phyloP scores from a whole-genome alignment of 2,888 invertebrate genomes.

The Sepioteuthis lessoniana region DNA sequence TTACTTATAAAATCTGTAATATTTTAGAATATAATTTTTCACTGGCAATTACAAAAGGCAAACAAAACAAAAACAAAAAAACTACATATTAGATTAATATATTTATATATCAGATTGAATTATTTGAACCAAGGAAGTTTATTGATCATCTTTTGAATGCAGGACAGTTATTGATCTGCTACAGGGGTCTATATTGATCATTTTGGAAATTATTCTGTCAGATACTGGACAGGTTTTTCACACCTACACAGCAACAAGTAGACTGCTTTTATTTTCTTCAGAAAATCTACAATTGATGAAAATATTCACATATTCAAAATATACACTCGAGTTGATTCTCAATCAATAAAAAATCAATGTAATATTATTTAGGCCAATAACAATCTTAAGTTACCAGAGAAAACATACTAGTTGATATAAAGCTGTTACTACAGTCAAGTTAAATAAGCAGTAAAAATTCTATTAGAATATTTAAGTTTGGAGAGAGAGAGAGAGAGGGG shows the following conservation, averaged over 20 bases:
- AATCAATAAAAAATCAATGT: no score
- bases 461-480: no score
- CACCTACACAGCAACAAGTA: not conserved
- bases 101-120: not conserved
- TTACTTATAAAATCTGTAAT: no score
- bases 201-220: conserved; percentile 8
- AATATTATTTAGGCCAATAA: no score
- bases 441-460: no score
- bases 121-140: conserved; percentile 17
- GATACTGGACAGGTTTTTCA: not conserved
- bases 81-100: no score
- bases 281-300: conserved; percentile 1
- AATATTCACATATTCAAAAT: conserved; percentile 2
- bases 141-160: not conserved
- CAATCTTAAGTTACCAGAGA: no score
- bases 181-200: not conserved
- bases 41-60: no score
- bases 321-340: not conserved
- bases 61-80: no score
- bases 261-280: not conserved
- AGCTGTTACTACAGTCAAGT: no score
- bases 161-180: not conserved
- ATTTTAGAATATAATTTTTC: no score
- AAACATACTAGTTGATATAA: no score
- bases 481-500: not conserved